Base-by-base conservation (phyloP, 2,797 vertebrate genomes). In the Prionace glauca region DNA sequence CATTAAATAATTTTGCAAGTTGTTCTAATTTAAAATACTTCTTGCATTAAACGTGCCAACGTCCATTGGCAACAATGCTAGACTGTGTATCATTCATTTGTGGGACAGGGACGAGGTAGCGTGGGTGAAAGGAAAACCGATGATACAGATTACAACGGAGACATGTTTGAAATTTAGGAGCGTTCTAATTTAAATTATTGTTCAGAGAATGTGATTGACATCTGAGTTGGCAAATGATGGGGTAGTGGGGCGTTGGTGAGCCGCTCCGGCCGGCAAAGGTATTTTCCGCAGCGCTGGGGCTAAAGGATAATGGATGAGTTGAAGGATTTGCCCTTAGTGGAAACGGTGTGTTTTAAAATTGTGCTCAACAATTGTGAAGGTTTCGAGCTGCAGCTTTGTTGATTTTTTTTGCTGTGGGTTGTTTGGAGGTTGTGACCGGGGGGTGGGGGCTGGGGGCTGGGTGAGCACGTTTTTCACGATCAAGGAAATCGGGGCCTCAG, bases 271-370 rank as follows among this genome's bases (percentile, higher is more conserved):
- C 16, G 56, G 87, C 7, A 5, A 20, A 8, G 87, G 60, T 18
- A 69, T 62, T 69, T 41, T 7, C 18, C 0, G 18, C 60, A n/a
- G 29, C 67, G 62, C 81, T 84, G 18, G 20, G 22, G 29, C 11
- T n/a, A 9, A 65, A 22, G 67, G 20, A 67, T n/a, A 3, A 67
- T 92, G 90, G 2, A 36, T n/a, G n/a, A 41, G 62, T 12, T 69
- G 62, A 69, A 91, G 60, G 29, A n/a, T 36, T 91, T 65, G 2
- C 16, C 16, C 4, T 91, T n/a, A 22, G 2, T 36, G 3, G n/a
- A 69, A 92, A 92, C 65, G 90, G 90, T 92, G 90, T 67, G 90
- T 84, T 84, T 84, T n/a, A 24, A 41, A 22, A 92, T 92, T 36
- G 65, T 69, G 69, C n/a, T 69, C n/a, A 36, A 67, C 18, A 92